Conservation (phyloP, 2,888 invertebrate genomes). For the Melieria omissa region DNA sequence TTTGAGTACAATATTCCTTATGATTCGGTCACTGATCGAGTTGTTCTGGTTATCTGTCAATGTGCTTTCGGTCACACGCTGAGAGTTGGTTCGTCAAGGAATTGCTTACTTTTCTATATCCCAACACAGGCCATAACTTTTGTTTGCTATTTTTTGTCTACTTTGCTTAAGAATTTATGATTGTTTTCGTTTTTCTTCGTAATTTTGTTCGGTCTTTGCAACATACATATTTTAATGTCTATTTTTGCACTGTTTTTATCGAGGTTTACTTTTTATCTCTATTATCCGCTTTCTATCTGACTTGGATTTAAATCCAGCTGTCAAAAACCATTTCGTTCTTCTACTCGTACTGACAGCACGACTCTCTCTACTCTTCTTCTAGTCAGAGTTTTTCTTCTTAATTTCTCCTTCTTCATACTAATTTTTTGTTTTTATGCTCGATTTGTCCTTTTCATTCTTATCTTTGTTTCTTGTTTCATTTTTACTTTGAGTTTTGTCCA, state of each 20-base stretch:
- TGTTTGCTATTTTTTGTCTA: not conserved
- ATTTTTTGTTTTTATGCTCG: not conserved
- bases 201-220: not conserved
- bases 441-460: not conserved
- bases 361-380: not conserved
- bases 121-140: not conserved
- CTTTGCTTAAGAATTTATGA: not conserved
- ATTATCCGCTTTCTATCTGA: not conserved
- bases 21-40: too few relatives aligned
- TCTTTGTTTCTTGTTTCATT: not conserved
- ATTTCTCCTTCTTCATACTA: not conserved
- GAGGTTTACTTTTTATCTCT: not conserved
- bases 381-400: not conserved
- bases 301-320: not conserved
- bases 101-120: too few relatives aligned
- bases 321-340: not conserved
- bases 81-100: too few relatives aligned
- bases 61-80: too few relatives aligned
- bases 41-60: too few relatives aligned
- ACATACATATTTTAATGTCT: not conserved
- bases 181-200: not conserved
- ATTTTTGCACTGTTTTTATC: not conserved
- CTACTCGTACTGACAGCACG: not conserved
- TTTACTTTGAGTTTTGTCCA: not conserved
- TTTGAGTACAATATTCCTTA: too few relatives aligned